Evolutionary conservation across 2,888 invertebrate genomes (phyloP).

Genomic region (Polyommatus icarus): DNA sequence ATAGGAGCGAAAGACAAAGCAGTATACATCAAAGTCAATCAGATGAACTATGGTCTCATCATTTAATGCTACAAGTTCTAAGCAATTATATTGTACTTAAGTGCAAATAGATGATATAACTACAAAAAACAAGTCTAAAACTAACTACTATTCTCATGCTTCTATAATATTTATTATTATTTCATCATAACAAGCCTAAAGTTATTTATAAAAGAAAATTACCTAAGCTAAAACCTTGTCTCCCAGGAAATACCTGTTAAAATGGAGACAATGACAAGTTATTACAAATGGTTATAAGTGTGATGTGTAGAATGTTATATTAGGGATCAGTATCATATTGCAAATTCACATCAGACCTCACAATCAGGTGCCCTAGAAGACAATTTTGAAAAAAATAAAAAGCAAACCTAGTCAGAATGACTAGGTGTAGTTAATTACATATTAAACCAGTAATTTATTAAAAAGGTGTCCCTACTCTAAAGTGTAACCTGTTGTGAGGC

Average conservation of each 20-base stretch:
- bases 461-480: conserved; percentile 55
- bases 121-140: neutral
- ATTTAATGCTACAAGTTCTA: conserved; percentile 36
- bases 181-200: neutral
- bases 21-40: conserved; percentile 49
- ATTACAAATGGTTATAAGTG: conserved; percentile 23
- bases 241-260: conserved; percentile 35
- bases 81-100: neutral
- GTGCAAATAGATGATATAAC: no score
- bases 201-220: neutral
- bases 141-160: neutral
- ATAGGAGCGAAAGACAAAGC: conserved; percentile 68
- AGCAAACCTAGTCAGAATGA: conserved; percentile 35
- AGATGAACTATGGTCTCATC: conserved; percentile 60
- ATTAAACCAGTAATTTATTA: conserved; percentile 36
- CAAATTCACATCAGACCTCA: conserved; percentile 64
- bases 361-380: conserved; percentile 66
- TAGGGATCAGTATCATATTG: conserved; percentile 53
- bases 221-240: neutral
- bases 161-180: neutral
- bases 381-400: conserved; percentile 48
- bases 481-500: conserved; percentile 53
- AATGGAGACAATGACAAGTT: conserved; percentile 32
- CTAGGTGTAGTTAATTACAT: conserved; percentile 31
- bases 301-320: neutral